Conservation (phyloP, 1,140 invertebrate species). For the Globodera rostochiensis region DNA sequence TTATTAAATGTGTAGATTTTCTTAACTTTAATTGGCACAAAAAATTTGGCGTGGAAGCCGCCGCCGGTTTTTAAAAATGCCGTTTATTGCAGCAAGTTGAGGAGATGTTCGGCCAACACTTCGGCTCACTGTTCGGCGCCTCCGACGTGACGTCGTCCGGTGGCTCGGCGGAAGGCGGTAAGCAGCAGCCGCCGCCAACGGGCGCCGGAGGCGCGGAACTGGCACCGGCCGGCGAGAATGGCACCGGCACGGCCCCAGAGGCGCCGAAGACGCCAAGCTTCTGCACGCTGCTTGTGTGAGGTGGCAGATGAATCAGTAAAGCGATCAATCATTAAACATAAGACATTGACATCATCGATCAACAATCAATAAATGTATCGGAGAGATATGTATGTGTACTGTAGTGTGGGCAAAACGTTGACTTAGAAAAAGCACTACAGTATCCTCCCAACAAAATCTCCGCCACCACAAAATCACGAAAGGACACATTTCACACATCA, state of each 20-base stretch:
- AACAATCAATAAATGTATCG: no score
- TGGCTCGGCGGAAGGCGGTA: not conserved
- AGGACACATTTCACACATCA: no score
- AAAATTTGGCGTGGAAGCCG: not conserved
- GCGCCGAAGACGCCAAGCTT: slow-evolving; percentile 51
- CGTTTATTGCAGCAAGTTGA: slow-evolving; percentile 39
- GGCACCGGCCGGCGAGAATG: slow-evolving; percentile 15
- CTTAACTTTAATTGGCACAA: no score
- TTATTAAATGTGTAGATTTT: not conserved
- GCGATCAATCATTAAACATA: no score
- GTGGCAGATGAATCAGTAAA: no score
- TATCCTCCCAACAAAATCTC: no score
- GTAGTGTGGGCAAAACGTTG: no score
- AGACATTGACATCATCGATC: no score
- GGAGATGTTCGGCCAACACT: slow-evolving; percentile 46
- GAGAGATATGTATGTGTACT: no score
- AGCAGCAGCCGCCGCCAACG: slow-evolving; percentile 7
- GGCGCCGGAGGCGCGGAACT: slow-evolving; percentile 14
- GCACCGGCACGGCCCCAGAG: slow-evolving; percentile 32
- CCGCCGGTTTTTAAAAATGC: not conserved
- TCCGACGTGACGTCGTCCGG: slow-evolving; percentile 13
- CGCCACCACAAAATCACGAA: no score
- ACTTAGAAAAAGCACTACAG: no score
- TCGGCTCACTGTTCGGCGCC: slow-evolving; percentile 42
- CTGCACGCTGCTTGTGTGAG: slow-evolving; percentile 52